Conservation (phyloP, 2,888 invertebrate species). For the Cerastis leucographa region DNA sequence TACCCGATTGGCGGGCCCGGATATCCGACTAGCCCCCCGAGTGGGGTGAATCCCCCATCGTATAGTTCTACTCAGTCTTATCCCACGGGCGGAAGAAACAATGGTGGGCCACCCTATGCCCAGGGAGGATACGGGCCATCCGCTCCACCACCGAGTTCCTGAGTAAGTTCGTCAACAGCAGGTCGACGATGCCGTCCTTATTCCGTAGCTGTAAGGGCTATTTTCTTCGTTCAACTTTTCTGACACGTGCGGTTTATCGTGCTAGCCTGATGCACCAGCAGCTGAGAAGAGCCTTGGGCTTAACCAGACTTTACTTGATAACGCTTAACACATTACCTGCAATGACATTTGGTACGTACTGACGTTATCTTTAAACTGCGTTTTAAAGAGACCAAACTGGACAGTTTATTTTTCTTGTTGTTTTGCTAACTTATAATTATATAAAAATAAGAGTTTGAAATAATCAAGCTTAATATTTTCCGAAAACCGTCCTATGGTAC, state of each 20-base stretch:
- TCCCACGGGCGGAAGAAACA: slow-evolving; percentile 10
- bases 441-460: background rate
- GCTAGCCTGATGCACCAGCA: background rate
- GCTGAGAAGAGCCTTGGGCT: background rate
- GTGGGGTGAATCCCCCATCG: background rate
- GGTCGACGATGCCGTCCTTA: background rate
- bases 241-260: background rate
- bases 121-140: slow-evolving; percentile 38
- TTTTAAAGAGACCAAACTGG: background rate
- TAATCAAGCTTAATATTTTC: background rate
- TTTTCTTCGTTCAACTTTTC: background rate
- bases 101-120: slow-evolving; percentile 10
- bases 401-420: background rate
- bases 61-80: slow-evolving; percentile 26
- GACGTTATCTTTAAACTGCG: slow-evolving; percentile 22
- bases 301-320: slow-evolving; percentile 26
- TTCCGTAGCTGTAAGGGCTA: background rate
- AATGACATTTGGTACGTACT: slow-evolving; percentile 14
- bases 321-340: slow-evolving; percentile 5
- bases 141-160: slow-evolving; percentile 47
- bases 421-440: background rate
- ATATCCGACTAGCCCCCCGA: slow-evolving; percentile 23
- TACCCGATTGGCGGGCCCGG: slow-evolving; percentile 28
- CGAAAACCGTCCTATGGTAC: slow-evolving; percentile 1
- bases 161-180: background rate